A percentile compares a stretch with the other conserved stretches of the same genome.
phyloP scores from a whole-genome alignment of 1,140 invertebrate genomes.

The Lineus longissimus region DNA sequence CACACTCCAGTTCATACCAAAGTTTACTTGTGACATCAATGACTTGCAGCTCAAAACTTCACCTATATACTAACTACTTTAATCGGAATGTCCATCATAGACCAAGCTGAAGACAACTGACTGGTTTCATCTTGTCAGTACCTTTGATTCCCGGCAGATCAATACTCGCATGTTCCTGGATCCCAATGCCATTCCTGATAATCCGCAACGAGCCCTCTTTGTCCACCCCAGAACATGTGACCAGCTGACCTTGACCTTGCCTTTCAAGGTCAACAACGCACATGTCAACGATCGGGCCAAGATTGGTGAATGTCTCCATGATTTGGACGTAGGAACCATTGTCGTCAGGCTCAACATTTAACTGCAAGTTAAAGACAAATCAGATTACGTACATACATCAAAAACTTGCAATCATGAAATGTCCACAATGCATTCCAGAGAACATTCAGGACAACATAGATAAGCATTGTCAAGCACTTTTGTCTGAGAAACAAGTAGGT shows the following conservation, averaged over 20 bases:
- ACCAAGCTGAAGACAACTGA: too few relatives aligned
- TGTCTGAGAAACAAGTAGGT: too few relatives aligned
- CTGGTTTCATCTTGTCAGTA: conserved; percentile 4
- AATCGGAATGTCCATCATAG: too few relatives aligned
- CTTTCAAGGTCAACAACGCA: conserved; percentile 87
- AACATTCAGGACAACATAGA: not conserved
- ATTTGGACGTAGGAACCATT: conserved; percentile 84
- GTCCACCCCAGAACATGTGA: conserved; percentile 95
- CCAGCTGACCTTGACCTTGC: conserved; percentile 95
- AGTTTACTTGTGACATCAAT: too few relatives aligned
- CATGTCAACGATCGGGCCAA: conserved; percentile 97
- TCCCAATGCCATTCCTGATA: conserved; percentile 95
- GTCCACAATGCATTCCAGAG: not conserved
- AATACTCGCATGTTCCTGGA: conserved; percentile 95
- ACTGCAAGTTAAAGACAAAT: conserved; percentile 34
- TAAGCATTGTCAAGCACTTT: too few relatives aligned
- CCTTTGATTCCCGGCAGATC: conserved; percentile 94
- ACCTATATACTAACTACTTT: too few relatives aligned
- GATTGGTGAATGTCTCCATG: conserved; percentile 95
- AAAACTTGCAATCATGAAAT: not conserved
- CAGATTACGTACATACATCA: too few relatives aligned
- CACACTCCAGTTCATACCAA: too few relatives aligned
- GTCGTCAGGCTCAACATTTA: conserved; percentile 81
- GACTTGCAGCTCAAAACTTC: too few relatives aligned
- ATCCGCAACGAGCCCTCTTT: conserved; percentile 96